phyloP scores from a whole-genome alignment of 35 echinoderm and acorn worm species.

The Lytechinus variegatus region DNA sequence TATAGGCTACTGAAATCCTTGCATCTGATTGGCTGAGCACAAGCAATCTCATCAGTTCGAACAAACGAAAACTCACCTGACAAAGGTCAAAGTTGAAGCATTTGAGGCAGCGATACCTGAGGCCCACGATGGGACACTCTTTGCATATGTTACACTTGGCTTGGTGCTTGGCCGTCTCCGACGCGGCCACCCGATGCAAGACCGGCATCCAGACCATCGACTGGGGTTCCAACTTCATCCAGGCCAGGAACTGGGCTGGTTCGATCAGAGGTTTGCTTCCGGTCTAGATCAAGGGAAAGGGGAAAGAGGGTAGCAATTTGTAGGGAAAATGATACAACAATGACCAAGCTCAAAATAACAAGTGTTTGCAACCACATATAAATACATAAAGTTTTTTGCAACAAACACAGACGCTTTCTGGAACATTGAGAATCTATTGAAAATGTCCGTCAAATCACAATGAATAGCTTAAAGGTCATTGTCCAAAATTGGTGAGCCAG shows the following conservation, averaged over 20 bases:
- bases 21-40: not conserved
- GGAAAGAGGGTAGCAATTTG: not conserved
- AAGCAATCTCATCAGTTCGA: not conserved
- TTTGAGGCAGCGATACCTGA: conserved; percentile 96
- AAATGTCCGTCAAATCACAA: too few relatives aligned
- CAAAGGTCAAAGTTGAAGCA: conserved; percentile 99
- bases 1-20: too few relatives aligned
- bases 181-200: conserved; percentile 93
- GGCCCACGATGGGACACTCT: conserved; percentile 94
- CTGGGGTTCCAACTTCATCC: conserved; percentile 99
- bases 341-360: too few relatives aligned
- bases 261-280: conserved; percentile 89
- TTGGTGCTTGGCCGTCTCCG: conserved; percentile 98
- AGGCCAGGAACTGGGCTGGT: conserved; percentile 92
- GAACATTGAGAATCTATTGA: too few relatives aligned
- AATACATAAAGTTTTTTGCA: too few relatives aligned
- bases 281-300: conserved; percentile 36
- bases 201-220: conserved; percentile 99
- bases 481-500: too few relatives aligned
- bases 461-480: too few relatives aligned
- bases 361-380: too few relatives aligned
- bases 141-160: conserved; percentile 99
- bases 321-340: too few relatives aligned
- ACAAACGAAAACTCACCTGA: conserved; percentile 67
- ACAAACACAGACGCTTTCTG: too few relatives aligned